Evolutionary conservation across 2,113 vertebrate genomes (phyloP), one percentile per base, ranked within the genome.

Genomic region (Mystacornis crossleyi): DNA sequence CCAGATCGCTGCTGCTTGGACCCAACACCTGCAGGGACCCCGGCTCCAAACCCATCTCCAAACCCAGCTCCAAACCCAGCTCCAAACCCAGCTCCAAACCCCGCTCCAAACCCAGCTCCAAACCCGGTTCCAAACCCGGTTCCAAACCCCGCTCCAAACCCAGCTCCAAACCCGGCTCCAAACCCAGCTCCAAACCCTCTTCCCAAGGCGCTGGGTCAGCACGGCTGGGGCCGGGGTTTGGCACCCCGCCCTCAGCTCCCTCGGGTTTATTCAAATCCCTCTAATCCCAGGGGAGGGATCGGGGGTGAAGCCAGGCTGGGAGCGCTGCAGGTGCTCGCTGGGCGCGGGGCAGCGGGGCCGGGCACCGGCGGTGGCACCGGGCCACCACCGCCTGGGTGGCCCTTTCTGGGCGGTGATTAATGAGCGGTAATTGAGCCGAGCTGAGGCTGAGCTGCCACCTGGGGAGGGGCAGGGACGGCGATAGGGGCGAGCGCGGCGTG

Each of bases 301-400:
- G 5, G 45, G 43, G 78, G 3, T 7, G 1, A 12, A 5, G 1
- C 4, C 1, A 0, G n/a, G 73, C 85, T 2, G 77, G 77, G 24
- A 81, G 87, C 2, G 2, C 91, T 31, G 78, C 69, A 19, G 94
- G 60, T 10, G 72, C 81, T 83, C 18, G 57, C 71, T 8, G 5
- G 20, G 84, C 17, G 1, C 17, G 6, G 79, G 67, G 54, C 80
- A 58, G 54, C 7, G 18, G 69, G 86, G 83, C 73, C 2, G 11
- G 86, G 92, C 60, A 57, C 70, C 64, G 7, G 3, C 3, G 23
- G 89, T 85, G 91, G 89, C 89, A 81, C 60, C 24, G 15, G 34
- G 89, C 75, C 83, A 13, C 77, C 81, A 0, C 50, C 28, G 95
- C 16, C 87, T 89, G 94, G 96, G 96, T 94, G 96, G 96, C 84